Evolutionary conservation across 2,113 vertebrate genomes (phyloP), one percentile per base, ranked within the genome.

Genomic region (Raphicerus campestris): DNA sequence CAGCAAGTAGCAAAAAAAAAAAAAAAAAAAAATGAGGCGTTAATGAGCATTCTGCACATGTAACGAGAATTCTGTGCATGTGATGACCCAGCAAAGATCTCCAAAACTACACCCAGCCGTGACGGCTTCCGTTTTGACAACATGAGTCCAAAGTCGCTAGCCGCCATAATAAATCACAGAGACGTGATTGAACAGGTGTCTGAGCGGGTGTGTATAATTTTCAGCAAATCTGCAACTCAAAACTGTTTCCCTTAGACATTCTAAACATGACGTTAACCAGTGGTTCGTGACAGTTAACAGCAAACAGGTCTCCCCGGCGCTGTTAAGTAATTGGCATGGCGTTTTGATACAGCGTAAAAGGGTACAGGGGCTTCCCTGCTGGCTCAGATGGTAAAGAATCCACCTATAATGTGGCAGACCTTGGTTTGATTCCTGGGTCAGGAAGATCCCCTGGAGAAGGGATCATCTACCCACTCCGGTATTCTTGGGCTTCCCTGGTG

Each of bases 11-110:
- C 47, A 28, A 32, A 24, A 63, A 56, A 84, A 26, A 63, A 56
- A 84, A 26, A 63, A 56, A 84, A 26, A n/a, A n/a, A 63, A 56
- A 84, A 26, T 0, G 11, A 77, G 20, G 47, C 16, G 0, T 91
- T 26, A 15, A 73, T 14, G 20, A 49, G 39, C 19, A n/a, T 42
- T 39, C n/a, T n/a, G n/a, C n/a, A n/a, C n/a, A n/a, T n/a, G n/a
- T 26, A 15, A 73, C 19, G 20, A 49, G 39, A 14, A n/a, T 42
- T 39, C 35, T n/a, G 7, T 15, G 1, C 63, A 2, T 5, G 22
- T 7, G 2, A 0, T 0, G 0, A 30, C 58, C 39, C 9, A 1
- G 32, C 5, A 19, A 42, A 49, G 26, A 19, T 39, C 28, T 32
- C 47, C 30, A 58, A 35, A 45, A 3, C 22, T 10, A 8, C 19